Evolutionary conservation across 2,888 invertebrate species (phyloP), one percentile per base, ranked within the genome.

Genomic region (Emmelina monodactyla): DNA sequence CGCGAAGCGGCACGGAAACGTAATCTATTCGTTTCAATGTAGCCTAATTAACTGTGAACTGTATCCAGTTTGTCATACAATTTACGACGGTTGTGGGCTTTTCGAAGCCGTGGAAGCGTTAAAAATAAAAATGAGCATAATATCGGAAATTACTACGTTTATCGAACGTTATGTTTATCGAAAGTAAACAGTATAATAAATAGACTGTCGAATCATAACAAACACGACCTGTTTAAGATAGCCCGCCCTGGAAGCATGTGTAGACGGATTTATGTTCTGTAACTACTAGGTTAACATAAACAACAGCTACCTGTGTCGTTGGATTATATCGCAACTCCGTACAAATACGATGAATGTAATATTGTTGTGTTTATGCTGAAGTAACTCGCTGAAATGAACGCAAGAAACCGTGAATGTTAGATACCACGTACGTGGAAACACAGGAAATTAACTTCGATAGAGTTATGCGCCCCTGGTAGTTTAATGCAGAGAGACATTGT

Each of bases 1-100:
- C 50, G 71, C 62, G 76, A 55, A 62, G 55, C 65, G 64, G 62
- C 55, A 62, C 62, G 66, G 64, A 69, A 66, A 70, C 61, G 41
- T 40, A 43, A 42, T n/a, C 46, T 44, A 41, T 47, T 42, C 51
- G 50, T 51, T 35, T 40, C 35, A 37, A 35, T 43, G 42, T 39
- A 40, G 41, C 41, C 40, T 47, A 38, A 46, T 47, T 43, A 45
- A 41, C 39, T 42, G 39, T 25, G 28, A 41, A 36, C 37, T 38
- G 14, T 35, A 34, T 35, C 39, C 25, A 16, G 12, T 11, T 12
- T n/a, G n/a, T 25, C 25, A 10, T 25, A 11, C n/a, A n/a, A n/a
- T n/a, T n/a, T n/a, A n/a, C n/a, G n/a, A n/a, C n/a, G n/a, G n/a
- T n/a, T n/a, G n/a, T n/a, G n/a, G n/a, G n/a, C n/a, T n/a, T n/a